Evolutionary conservation across 2,113 vertebrate genomes (phyloP).

Genomic region (Puffinus mauretanicus): DNA sequence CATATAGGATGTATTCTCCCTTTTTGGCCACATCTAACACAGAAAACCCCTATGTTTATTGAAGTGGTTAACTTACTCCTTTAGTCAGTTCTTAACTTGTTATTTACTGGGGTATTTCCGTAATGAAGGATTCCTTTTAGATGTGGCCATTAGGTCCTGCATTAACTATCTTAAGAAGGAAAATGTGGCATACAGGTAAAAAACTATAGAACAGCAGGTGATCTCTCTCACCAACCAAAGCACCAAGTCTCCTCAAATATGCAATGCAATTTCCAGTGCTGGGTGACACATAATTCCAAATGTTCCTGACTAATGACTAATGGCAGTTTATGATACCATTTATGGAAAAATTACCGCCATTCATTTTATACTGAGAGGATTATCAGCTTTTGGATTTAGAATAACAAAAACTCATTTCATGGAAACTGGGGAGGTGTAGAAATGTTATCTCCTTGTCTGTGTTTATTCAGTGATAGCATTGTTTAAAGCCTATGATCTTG

Average conservation of each 20-base stretch:
- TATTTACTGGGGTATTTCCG: neutral
- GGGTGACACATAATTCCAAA: neutral
- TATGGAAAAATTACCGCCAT: neutral
- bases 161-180: neutral
- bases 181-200: neutral
- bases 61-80: neutral
- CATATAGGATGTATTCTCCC: neutral
- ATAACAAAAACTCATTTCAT: constrained; percentile 36
- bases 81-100: neutral
- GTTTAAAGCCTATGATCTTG: constrained; percentile 43
- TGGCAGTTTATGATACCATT: neutral
- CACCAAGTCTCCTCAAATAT: neutral
- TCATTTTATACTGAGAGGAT: neutral
- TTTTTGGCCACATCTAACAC: neutral
- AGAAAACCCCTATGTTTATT: neutral
- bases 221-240: neutral
- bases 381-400: constrained; percentile 40
- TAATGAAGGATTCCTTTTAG: neutral
- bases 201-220: neutral
- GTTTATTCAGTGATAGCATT: constrained; percentile 54
- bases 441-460: constrained; percentile 14
- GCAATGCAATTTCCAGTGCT: neutral
- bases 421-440: constrained; percentile 49
- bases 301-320: constrained; percentile 9
- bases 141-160: neutral